Conservation (phyloP, 2,888 invertebrate species). For the Caenorhabditis panamensis region DNA sequence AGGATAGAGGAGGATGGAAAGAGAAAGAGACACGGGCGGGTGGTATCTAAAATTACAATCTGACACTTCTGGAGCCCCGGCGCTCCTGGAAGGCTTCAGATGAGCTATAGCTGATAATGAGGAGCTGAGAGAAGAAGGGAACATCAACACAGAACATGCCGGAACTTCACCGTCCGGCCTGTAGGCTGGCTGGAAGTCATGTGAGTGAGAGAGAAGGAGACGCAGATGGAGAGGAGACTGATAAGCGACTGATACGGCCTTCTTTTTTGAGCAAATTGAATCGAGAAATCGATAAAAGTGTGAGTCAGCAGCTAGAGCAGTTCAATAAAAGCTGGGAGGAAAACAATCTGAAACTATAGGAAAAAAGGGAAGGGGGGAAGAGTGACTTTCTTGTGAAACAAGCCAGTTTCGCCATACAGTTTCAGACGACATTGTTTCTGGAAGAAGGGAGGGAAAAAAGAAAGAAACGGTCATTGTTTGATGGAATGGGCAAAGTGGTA, state of each 20-base stretch:
- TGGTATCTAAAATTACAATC: conserved; percentile 58
- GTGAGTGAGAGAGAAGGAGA: conserved; percentile 32
- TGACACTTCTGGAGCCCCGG: background rate
- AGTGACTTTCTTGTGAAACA: background rate
- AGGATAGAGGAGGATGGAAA: conserved; percentile 8
- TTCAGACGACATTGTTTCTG: conserved; percentile 3
- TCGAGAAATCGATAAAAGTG: conserved; percentile 13
- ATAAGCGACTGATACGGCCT: conserved; percentile 28
- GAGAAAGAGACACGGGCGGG: background rate
- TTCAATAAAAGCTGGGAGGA: conserved; percentile 12
- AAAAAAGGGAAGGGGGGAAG: conserved; percentile 1
- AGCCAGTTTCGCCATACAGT: background rate
- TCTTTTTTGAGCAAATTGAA: conserved; percentile 38
- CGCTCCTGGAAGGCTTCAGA: conserved; percentile 4
- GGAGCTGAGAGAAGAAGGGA: background rate
- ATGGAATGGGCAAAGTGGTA: background rate
- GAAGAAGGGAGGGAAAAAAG: too few species aligned
- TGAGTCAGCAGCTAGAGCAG: background rate
- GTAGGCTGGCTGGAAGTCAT: conserved; percentile 26
- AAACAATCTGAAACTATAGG: background rate
- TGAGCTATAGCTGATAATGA: conserved; percentile 48
- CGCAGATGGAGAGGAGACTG: conserved; percentile 27
- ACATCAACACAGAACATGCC: background rate
- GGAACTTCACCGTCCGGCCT: conserved; percentile 1
- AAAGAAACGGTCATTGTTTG: conserved; percentile 7